Conservation (phyloP, 2,113 vertebrate genomes). For the Macquaria ambigua region DNA sequence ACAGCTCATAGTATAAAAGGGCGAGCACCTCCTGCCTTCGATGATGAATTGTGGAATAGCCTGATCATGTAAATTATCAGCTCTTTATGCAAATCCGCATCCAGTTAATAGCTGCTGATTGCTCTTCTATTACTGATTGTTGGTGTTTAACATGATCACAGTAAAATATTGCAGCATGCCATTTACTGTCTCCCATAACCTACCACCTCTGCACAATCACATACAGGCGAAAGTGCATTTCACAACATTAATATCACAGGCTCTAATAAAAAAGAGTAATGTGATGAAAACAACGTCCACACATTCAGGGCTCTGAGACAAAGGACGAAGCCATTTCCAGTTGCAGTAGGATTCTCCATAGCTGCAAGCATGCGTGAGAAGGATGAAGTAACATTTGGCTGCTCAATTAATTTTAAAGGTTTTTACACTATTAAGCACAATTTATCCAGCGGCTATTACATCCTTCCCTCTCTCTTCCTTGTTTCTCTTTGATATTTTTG, state of each 20-base stretch:
- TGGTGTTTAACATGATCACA: conserved; percentile 60
- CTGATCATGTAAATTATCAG: conserved; percentile 67
- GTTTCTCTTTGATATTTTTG: conserved; percentile 71
- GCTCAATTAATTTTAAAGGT: conserved; percentile 80
- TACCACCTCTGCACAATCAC: conserved; percentile 27
- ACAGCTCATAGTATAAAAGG: conserved; percentile 42
- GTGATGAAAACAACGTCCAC: conserved; percentile 44
- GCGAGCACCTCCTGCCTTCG: conserved; percentile 24
- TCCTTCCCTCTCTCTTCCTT: conserved; percentile 23
- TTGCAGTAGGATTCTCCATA: conserved; percentile 41
- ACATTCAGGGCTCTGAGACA: conserved; percentile 43
- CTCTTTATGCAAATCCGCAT: conserved; percentile 67
- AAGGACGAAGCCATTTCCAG: conserved; percentile 60
- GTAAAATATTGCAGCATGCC: conserved; percentile 37
- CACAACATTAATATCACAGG: conserved; percentile 39
- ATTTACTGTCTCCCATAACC: conserved; percentile 51
- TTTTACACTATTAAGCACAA: conserved; percentile 77
- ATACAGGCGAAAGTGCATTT: conserved; percentile 25
- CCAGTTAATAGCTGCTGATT: conserved; percentile 69
- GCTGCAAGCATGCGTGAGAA: conserved; percentile 54
- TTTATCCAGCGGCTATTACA: conserved; percentile 71
- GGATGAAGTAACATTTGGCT: conserved; percentile 71
- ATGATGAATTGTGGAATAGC: conserved; percentile 39
- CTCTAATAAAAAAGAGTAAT: conserved; percentile 60
- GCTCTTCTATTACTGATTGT: conserved; percentile 52